Evolutionary conservation across 2,797 vertebrate species (phyloP), one percentile per base, ranked within the genome.

Genomic region (Sylvia borin): DNA sequence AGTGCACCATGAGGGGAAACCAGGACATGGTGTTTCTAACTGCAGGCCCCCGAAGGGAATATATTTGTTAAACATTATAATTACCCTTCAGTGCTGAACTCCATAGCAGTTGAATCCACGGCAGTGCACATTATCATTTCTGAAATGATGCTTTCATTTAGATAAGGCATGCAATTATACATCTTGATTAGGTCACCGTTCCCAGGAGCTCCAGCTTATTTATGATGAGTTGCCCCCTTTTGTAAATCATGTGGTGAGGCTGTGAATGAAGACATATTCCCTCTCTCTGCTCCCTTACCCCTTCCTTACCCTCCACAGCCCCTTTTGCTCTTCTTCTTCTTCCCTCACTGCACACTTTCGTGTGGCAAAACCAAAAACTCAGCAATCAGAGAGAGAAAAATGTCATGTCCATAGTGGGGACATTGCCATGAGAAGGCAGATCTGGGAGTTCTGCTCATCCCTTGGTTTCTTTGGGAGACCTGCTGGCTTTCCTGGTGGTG

Each of bases 61-160:
- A 93, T 98, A 97, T 98, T 98, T 98, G 97, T 97, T 98, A 98
- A 98, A 98, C 97, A 98, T 97, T 97, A 95, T 98, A 98, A 98
- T 98, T 98, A 98, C 97, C 97, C 97, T 97, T 98, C 97, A 95
- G 95, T 95, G 83, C 94, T 97, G 96, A 97, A 94, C 97, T 97
- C 92, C 83, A 43, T 58, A 96, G 97, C 97, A 96, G 80, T 96
- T 96, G 97, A 96, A 98, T 96, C 91, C 97, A 97, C 92, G 36
- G 93, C 73, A 96, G 97, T 96, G 96, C 96, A 94, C 96, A 97
- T 98, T 98, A 98, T 97, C 94, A 94, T 97, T 97, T 97, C 97
- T 97, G 97, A 97, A 97, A 98, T 94, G 97, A 97, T 97, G 94
- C 97, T 97, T 98, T 98, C 98, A 98, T 98, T 98, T 98, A 97